Percentiles rank a stretch among this genome's conserved stretches.
Conservation (phyloP, 1,140 invertebrate species). For the Potamilus streckersoni region DNA sequence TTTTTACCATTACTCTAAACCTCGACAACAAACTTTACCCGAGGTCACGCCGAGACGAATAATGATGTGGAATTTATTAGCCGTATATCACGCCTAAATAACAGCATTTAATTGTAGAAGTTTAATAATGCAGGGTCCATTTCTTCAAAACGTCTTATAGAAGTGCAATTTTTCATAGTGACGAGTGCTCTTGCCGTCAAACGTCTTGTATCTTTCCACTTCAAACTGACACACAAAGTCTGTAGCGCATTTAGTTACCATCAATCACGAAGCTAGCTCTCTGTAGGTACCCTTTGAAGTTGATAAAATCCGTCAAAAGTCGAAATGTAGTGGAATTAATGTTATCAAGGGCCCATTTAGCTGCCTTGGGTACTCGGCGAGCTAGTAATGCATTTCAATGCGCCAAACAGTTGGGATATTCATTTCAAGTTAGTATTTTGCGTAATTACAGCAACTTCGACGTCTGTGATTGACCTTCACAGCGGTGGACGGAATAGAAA, state of each 20-base stretch:
- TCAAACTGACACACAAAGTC: slow-evolving; percentile 32
- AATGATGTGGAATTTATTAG: too few species aligned
- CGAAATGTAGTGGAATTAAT: slow-evolving; percentile 32
- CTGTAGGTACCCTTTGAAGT: slow-evolving; percentile 27
- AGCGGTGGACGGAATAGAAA: too few species aligned
- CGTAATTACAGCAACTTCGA: too few species aligned
- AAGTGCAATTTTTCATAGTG: slow-evolving; percentile 34
- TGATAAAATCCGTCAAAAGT: slow-evolving; percentile 40
- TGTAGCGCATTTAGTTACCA: slow-evolving; percentile 30
- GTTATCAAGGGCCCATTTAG: slow-evolving; percentile 32
- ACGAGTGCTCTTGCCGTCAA: slow-evolving; percentile 22
- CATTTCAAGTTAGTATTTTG: too few species aligned
- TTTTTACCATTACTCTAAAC: too few species aligned
- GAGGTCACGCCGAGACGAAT: too few species aligned
- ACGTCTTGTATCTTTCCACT: slow-evolving; percentile 33
- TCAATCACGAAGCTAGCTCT: slow-evolving; percentile 29
- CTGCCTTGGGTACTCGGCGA: slow-evolving; percentile 11
- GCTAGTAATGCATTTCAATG: too few species aligned
- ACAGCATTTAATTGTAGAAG: slow-evolving; percentile 27
- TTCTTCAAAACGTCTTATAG: slow-evolving; percentile 35
- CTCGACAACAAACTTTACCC: too few species aligned
- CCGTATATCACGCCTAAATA: slow-evolving; percentile 22
- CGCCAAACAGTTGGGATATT: too few species aligned
- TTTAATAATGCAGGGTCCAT: slow-evolving; percentile 32
- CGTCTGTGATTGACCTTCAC: too few species aligned